Evolutionary conservation across 2,113 vertebrate species (phyloP).

Genomic region (Arizona elegans): DNA sequence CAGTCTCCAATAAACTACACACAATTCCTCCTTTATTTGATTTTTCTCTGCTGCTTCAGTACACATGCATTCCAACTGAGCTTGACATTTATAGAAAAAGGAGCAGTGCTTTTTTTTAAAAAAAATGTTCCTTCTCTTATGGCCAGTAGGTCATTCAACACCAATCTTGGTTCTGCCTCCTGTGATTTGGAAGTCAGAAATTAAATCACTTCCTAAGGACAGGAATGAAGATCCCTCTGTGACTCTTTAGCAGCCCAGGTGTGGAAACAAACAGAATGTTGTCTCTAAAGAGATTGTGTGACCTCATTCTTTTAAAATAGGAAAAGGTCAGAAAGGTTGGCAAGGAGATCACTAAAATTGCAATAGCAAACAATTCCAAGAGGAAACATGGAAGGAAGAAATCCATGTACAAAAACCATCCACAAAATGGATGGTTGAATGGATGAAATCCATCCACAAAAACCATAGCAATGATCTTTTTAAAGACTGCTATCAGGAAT

Average conservation of each 20-base stretch:
- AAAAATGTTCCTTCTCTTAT: neutral
- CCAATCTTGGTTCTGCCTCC: neutral
- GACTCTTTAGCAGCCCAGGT: neutral
- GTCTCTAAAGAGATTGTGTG: neutral
- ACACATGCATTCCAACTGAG: neutral
- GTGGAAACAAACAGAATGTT: neutral
- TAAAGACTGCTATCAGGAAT: neutral
- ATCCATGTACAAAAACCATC: neutral
- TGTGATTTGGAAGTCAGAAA: neutral
- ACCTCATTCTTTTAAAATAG: neutral
- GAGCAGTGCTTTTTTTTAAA: neutral
- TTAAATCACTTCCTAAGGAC: neutral
- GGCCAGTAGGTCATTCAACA: neutral
- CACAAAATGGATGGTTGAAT: no score
- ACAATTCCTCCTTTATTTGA: neutral
- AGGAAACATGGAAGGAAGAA: neutral
- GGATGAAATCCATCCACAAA: neutral
- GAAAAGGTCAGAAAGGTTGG: neutral
- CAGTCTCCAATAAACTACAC: neutral
- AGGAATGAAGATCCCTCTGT: neutral
- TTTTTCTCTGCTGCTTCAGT: neutral
- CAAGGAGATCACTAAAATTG: neutral
- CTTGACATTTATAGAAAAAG: slow-evolving; percentile 6
- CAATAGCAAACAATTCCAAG: neutral
- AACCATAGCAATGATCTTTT: neutral